A percentile compares a stretch with the other conserved stretches of the same genome.
Conservation (phyloP, 2,797 vertebrate species). For the Periophthalmus magnuspinnatus region DNA sequence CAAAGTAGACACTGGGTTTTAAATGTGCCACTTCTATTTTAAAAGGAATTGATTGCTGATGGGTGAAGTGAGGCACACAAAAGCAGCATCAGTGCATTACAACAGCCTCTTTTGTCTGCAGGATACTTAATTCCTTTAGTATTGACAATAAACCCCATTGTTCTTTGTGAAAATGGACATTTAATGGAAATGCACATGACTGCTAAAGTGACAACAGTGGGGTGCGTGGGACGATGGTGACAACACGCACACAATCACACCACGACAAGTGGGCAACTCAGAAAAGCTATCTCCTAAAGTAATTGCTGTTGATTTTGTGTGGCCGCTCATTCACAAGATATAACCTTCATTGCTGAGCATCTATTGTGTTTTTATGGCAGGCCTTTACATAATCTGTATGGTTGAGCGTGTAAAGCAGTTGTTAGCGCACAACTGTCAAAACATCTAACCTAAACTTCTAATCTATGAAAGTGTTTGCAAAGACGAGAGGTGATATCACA, state of each 20-base stretch:
- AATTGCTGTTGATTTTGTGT: conserved; percentile 9
- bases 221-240: conserved; percentile 29
- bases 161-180: background rate
- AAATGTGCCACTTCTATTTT: conserved; percentile 18
- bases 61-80: conserved; percentile 18
- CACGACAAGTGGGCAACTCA: conserved; percentile 10
- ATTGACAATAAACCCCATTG: conserved; percentile 7
- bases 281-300: conserved; percentile 20
- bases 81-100: conserved; percentile 10
- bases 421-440: background rate
- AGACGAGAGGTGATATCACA: background rate
- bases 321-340: background rate
- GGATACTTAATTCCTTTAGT: conserved; percentile 5
- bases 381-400: background rate
- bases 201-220: conserved; percentile 23
- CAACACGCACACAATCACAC: conserved; percentile 22
- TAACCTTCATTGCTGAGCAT: background rate
- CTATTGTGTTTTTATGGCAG: background rate
- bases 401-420: background rate
- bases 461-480: background rate
- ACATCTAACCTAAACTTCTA: background rate
- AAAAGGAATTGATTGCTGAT: conserved; percentile 19
- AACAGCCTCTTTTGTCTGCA: conserved; percentile 10
- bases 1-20: conserved; percentile 4
- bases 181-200: conserved; percentile 13